Base-by-base conservation (phyloP, 2,797 vertebrate species). In the Hoplostethus mediterraneus region DNA sequence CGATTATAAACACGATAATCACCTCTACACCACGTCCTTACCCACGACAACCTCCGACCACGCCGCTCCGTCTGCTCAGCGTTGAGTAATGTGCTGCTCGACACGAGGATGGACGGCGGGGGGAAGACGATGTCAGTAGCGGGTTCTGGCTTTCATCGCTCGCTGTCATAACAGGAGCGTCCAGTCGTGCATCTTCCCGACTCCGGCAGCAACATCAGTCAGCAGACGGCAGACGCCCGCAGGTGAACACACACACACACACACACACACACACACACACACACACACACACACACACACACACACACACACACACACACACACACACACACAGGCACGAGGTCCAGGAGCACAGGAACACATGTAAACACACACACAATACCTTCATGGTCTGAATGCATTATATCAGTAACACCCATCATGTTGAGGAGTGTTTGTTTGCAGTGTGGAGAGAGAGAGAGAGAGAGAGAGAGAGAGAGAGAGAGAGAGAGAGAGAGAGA, bases 91-190 rank as follows among this genome's bases (percentile, higher is more conserved):
- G 83, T 76, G 62, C 74, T 61, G 77, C 72, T 83, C 80, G 79
- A 80, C 86, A 82, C 70, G 31, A 84, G 73, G 85, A 87, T 70
- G 67, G 70, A 86, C 87, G 76, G 65, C 55, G 67, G 75, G 79
- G 73, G 67, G 21, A 64, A 71, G 53, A 38, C 31, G 53, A 80
- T 70, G 82, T 87, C 88, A 85, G 86, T 73, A 75, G 84, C 13
- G 31, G 64, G 21, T 80, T 74, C 73, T 48, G 0, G 69, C 61
- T 89, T 89, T 87, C 86, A 89, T 87, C 71, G 82, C 85, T 63
- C 2, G 84, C 71, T 88, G 89, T 89, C 89, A 88, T 83, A 87
- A 87, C 82, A 71, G 48, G 75, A 87, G 68, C 65, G 78, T 83
- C 71, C 65, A 85, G 72, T 73, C 82, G 79, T 90, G 79, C 61